phyloP scores from a whole-genome alignment of 2,113 vertebrate species.

The Steatornis caripensis region DNA sequence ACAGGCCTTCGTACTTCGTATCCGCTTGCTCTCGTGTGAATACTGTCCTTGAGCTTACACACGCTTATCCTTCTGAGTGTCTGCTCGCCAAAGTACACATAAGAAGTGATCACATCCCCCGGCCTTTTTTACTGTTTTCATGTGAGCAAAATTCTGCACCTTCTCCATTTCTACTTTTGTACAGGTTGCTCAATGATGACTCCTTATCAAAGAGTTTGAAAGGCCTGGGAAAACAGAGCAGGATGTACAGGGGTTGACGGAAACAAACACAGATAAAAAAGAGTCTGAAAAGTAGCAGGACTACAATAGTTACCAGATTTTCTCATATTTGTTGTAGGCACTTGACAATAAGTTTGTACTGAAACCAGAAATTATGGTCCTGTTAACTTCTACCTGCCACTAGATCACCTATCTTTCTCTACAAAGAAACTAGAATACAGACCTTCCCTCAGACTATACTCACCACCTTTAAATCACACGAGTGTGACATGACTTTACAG shows the following conservation, averaged over 20 bases:
- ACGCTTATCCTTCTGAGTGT: accelerated
- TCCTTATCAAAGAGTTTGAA: background rate
- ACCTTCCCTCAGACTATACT: background rate
- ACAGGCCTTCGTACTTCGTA: background rate
- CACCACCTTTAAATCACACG: background rate
- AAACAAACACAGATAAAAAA: background rate
- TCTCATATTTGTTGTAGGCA: background rate
- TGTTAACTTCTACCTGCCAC: background rate
- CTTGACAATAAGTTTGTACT: background rate
- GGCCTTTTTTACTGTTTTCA: background rate
- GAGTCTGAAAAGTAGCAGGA: background rate
- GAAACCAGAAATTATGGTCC: background rate
- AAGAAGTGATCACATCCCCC: no score
- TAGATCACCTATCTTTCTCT: background rate
- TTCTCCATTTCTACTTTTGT: background rate
- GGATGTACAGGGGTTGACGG: accelerated
- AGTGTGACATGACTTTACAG: background rate
- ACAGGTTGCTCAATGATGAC: background rate
- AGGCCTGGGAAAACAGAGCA: background rate
- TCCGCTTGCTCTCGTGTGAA: background rate
- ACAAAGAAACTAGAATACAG: background rate
- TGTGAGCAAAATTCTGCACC: background rate
- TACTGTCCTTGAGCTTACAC: background rate
- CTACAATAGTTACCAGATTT: background rate
- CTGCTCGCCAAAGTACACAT: background rate